Conservation (phyloP, 2,797 vertebrate genomes). For the Buphagus erythrorhynchus region DNA sequence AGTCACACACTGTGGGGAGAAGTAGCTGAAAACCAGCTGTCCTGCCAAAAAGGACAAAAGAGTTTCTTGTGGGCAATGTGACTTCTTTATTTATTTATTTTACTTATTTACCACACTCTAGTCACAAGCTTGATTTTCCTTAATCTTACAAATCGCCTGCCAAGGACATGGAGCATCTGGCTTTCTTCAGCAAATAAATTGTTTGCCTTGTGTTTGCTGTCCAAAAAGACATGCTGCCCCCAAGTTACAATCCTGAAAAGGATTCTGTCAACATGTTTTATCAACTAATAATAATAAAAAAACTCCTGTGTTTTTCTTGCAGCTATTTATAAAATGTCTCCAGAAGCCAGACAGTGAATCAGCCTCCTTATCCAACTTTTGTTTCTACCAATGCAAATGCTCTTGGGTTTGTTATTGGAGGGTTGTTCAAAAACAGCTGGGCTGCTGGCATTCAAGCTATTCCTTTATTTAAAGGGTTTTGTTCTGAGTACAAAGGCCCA, state of each 20-base stretch:
- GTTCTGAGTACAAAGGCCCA: slow-evolving; percentile 8
- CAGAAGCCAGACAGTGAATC: slow-evolving; percentile 66
- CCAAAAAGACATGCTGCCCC: slow-evolving; percentile 55
- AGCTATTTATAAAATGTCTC: slow-evolving; percentile 75
- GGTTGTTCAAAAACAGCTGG: slow-evolving; percentile 54
- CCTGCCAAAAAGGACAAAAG: not conserved
- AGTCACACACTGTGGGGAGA: not conserved
- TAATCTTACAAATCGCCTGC: slow-evolving; percentile 57
- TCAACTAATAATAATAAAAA: slow-evolving; percentile 55
- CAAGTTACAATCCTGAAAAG: slow-evolving; percentile 58
- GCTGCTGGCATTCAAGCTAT: slow-evolving; percentile 66
- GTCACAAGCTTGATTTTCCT: slow-evolving; percentile 4
- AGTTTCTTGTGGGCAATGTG: not conserved
- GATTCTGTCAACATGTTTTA: slow-evolving; percentile 70
- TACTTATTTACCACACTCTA: slow-evolving; percentile 49
- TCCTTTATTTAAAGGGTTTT: slow-evolving; percentile 54
- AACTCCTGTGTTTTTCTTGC: slow-evolving; percentile 43
- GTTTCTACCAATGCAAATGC: slow-evolving; percentile 56
- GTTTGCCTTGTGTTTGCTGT: slow-evolving; percentile 45
- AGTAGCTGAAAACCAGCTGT: slow-evolving; percentile 29
- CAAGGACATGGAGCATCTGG: slow-evolving; percentile 41
- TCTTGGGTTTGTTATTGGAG: slow-evolving; percentile 36
- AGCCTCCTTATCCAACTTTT: slow-evolving; percentile 71
- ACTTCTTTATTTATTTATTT: slow-evolving; percentile 49
- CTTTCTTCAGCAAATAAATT: slow-evolving; percentile 66